Base-by-base conservation (phyloP, 2,113 vertebrate genomes). In the Vulpes ferrilata region DNA sequence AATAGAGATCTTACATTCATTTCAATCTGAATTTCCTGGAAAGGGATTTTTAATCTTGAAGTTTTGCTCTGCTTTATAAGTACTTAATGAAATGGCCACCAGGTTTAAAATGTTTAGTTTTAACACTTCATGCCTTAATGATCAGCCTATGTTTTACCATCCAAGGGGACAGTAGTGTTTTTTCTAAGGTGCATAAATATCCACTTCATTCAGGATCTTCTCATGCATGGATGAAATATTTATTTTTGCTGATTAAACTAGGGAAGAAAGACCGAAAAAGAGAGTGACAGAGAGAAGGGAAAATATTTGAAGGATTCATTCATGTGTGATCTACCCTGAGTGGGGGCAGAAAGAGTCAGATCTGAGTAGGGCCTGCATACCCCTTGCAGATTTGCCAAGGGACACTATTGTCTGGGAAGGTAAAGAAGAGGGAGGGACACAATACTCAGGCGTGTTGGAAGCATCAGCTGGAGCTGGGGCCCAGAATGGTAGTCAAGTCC, bases 1-100 rank as follows among this genome's bases (percentile, higher is more conserved):
- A 91, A 88, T 82, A 67, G 80, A 88, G 27, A 88, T 48, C 76
- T 73, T 60, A 43, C 27, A 74, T 53, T 85, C 17, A 80, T 65
- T 92, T 95, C 38, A 5, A 65, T 57, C 4, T 62, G 71, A 88
- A 88, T 88, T 88, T 92, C 32, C 97, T 55, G 3, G 16, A n/a
- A 84, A 92, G 38, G 19, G 9, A n/a, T 11, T 53, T 88, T 78
- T 51, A 79, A 69, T 12, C 30, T 88, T 69, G 67, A 93, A 78
- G 48, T 30, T 76, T 59, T 80, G 0, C 65, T 13, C 81, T 69
- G 76, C 7, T 90, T 96, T 93, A 9, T 48, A 86, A 43, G 48
- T 76, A 25, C 23, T 93, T 90, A 55, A 67, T 88, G 48, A 90
- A 83, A 73, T 12, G 81, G 51, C 4, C 17, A 67, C 71, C 2